Conservation (phyloP, 1,140 invertebrate species). For the Coptotermes formosanus region DNA sequence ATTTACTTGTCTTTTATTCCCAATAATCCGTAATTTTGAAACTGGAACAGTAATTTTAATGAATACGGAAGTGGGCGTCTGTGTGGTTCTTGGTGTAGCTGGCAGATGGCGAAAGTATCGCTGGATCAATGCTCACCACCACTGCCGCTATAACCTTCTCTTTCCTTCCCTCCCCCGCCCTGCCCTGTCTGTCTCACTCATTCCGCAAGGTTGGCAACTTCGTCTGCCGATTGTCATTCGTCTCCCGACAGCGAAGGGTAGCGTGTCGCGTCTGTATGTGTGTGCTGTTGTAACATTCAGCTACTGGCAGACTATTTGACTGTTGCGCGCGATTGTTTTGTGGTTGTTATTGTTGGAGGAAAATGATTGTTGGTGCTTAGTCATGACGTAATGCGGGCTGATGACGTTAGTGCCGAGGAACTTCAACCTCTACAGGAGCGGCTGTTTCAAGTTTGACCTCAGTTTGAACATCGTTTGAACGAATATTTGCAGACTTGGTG, state of each 20-base stretch:
- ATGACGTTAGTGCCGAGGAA: constrained; percentile 14
- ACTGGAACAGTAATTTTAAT: background rate
- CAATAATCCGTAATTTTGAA: background rate
- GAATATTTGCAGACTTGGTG: background rate
- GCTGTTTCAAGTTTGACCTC: background rate
- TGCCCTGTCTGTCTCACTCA: background rate
- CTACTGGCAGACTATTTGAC: background rate
- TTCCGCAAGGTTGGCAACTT: background rate
- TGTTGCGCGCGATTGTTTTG: background rate
- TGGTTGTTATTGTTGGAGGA: background rate
- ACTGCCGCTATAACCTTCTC: background rate
- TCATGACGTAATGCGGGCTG: background rate
- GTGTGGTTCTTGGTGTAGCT: constrained; percentile 2
- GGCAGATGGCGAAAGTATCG: constrained; percentile 4
- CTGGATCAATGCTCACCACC: constrained; percentile 3
- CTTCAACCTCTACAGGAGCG: background rate
- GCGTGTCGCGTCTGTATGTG: background rate
- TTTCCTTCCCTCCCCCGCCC: background rate
- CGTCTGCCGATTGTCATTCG: background rate
- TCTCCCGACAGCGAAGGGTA: background rate
- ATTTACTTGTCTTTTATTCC: background rate
- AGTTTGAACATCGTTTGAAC: background rate
- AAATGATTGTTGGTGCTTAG: background rate
- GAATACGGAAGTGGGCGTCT: background rate
- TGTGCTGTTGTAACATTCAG: background rate